Evolutionary conservation across 2,888 invertebrate genomes (phyloP).

Genomic region (Pseudococcus jackbeardsleyi): DNA sequence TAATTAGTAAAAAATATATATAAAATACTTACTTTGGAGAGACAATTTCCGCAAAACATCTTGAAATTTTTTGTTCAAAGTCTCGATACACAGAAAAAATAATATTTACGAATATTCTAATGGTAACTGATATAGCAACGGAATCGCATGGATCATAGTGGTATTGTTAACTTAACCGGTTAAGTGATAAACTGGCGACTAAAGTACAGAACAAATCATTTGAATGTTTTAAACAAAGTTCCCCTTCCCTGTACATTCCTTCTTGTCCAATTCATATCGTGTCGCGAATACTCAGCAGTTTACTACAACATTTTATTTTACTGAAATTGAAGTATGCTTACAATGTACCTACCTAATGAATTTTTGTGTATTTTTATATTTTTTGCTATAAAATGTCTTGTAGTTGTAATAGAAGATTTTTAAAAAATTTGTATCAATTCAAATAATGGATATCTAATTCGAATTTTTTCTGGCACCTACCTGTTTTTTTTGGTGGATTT

Average conservation of each 20-base stretch:
- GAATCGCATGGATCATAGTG: slow-evolving; percentile 50
- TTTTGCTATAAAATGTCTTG: background rate
- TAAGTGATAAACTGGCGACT: slow-evolving; percentile 60
- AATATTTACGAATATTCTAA: slow-evolving; percentile 44
- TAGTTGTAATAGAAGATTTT: too few relatives aligned
- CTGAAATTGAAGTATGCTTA: background rate
- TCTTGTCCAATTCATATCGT: slow-evolving; percentile 25
- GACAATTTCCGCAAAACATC: slow-evolving; percentile 60
- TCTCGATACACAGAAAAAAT: slow-evolving; percentile 50
- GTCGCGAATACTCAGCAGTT: slow-evolving; percentile 19
- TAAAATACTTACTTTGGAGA: slow-evolving; percentile 57
- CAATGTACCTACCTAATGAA: background rate
- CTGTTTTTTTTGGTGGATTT: background rate
- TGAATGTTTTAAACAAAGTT: slow-evolving; percentile 61
- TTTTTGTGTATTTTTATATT: background rate
- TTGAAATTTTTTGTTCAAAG: slow-evolving; percentile 39
- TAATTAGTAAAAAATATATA: background rate
- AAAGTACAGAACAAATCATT: slow-evolving; percentile 57
- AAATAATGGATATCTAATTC: background rate
- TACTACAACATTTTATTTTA: background rate
- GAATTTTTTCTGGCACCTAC: background rate
- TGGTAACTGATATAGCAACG: slow-evolving; percentile 47
- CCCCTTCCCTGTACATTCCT: slow-evolving; percentile 56
- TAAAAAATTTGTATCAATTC: too few relatives aligned
- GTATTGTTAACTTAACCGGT: slow-evolving; percentile 60